A percentile compares a stretch with the other conserved stretches of the same genome.
Conservation (phyloP, 2,797 vertebrate genomes). For the Xenentodon cancila region DNA sequence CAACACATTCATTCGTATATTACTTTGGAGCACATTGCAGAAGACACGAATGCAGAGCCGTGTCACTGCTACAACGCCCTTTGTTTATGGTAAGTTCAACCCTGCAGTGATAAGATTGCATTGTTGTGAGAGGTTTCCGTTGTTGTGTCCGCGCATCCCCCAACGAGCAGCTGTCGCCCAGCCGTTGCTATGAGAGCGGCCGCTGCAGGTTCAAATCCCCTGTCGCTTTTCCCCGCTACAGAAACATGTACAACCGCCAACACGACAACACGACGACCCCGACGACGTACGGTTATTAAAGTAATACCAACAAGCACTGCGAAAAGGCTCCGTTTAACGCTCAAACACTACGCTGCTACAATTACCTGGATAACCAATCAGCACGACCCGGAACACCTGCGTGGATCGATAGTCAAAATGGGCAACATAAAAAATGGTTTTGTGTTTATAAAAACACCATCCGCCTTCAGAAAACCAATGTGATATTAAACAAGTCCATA, state of each 20-base stretch:
- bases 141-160: background rate
- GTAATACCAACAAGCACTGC: too few species aligned
- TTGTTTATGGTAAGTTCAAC: too few species aligned
- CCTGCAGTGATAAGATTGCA: background rate
- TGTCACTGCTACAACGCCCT: too few species aligned
- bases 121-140: too few species aligned
- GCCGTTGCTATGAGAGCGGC: constrained; percentile 56
- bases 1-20: background rate
- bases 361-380: background rate
- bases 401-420: background rate
- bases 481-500: too few species aligned
- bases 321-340: too few species aligned
- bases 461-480: too few species aligned
- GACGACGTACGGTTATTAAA: background rate
- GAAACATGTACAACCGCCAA: constrained; percentile 56
- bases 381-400: background rate
- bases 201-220: constrained; percentile 29
- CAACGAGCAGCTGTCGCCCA: constrained; percentile 19
- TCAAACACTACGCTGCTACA: background rate
- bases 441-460: too few species aligned
- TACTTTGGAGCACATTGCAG: background rate
- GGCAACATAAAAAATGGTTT: too few species aligned
- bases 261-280: background rate
- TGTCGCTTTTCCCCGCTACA: constrained; percentile 53
- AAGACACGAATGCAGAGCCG: too few species aligned